These are phyloP conservation scores for Promerops cafer DNA, from an alignment of 2,113 vertebrate genomes.

Conservation along the genomic window DNA sequence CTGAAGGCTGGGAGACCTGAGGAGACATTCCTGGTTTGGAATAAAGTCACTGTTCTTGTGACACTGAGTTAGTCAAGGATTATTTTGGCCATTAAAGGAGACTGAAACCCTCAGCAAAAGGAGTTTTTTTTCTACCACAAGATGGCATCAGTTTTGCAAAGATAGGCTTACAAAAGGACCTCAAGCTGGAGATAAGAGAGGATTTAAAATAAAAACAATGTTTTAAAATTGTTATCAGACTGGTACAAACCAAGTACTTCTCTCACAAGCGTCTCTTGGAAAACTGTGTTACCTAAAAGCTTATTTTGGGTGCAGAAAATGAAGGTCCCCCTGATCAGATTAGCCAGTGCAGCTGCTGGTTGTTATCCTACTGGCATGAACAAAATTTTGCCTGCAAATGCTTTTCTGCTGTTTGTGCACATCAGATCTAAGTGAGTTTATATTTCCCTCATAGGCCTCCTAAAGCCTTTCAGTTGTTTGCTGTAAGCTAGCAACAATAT, in stretches of 20 bases:
- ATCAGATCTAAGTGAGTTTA: neutral
- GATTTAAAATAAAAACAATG: neutral
- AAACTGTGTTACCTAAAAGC: neutral
- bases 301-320: neutral
- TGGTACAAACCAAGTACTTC: neutral
- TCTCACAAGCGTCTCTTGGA: neutral
- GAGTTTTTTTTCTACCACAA: neutral
- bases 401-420: neutral
- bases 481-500: neutral
- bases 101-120: neutral
- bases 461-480: neutral
- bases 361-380: neutral
- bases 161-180: neutral
- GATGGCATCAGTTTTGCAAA: slow-evolving; percentile 34
- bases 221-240: neutral
- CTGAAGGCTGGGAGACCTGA: neutral
- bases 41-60: neutral
- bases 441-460: neutral
- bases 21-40: neutral
- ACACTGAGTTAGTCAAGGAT: neutral
- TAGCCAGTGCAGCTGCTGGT: neutral
- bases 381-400: neutral
- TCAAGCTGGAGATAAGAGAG: accelerated
- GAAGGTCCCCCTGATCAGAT: neutral
- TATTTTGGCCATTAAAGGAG: neutral